Conservation (phyloP, 2,797 vertebrate species). For the Notolabrus celidotus region DNA sequence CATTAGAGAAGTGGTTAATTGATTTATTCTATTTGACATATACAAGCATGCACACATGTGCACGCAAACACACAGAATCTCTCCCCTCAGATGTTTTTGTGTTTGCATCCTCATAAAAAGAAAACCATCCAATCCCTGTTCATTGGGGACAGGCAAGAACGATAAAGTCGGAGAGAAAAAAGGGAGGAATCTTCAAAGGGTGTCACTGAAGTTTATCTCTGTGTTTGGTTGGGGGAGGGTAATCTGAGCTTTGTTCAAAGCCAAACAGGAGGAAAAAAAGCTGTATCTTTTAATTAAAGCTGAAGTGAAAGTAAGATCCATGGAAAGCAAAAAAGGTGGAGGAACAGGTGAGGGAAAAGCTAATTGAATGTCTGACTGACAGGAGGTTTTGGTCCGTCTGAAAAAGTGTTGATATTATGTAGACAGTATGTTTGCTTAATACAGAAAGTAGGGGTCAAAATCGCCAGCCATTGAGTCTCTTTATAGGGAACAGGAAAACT, state of each 20-base stretch:
- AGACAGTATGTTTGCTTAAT: not conserved
- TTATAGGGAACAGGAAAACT: not conserved
- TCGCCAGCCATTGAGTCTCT: not conserved
- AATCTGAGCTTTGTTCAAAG: conserved; percentile 65
- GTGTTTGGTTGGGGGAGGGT: conserved; percentile 22
- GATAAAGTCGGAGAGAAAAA: conserved; percentile 46
- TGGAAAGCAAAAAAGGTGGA: not conserved
- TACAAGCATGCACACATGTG: not conserved
- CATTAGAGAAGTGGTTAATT: not conserved
- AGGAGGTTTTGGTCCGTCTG: conserved; percentile 1
- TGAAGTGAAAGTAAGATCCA: conserved; percentile 46
- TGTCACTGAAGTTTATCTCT: conserved; percentile 54
- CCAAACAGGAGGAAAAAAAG: conserved; percentile 23
- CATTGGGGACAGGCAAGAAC: conserved; percentile 32
- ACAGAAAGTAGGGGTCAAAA: not conserved
- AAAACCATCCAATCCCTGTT: conserved; percentile 45
- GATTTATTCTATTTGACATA: not conserved
- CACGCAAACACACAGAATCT: conserved; percentile 3
- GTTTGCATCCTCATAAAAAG: conserved; percentile 21
- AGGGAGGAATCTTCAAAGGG: conserved; percentile 66
- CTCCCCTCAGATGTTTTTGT: conserved; percentile 13
- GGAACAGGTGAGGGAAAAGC: not conserved
- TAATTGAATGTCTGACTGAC: not conserved
- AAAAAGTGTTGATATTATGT: not conserved
- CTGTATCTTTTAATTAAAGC: conserved; percentile 65